These are phyloP conservation scores for Chrysocyon brachyurus DNA, from an alignment of 2,797 vertebrate species.

Conservation along the genomic window DNA sequence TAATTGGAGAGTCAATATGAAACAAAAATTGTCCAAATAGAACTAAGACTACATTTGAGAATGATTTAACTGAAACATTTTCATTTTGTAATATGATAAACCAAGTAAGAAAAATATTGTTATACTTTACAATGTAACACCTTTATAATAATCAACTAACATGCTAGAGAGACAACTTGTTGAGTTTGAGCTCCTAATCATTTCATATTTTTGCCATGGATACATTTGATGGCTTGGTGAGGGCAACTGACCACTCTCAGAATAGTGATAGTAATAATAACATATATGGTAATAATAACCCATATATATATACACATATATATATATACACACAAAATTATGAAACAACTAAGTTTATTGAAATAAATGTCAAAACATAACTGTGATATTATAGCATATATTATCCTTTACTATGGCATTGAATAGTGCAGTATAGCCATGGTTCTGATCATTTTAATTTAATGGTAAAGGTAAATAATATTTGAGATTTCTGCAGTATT, in stretches of 20 bases:
- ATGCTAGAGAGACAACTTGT: background rate
- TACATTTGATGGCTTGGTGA: background rate
- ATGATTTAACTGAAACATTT: background rate
- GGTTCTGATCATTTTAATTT: background rate
- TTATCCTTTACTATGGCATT: background rate
- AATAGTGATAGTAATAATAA: background rate
- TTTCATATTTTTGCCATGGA: background rate
- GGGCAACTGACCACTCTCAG: background rate
- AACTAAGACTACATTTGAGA: background rate
- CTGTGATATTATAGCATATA: background rate
- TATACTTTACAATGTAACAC: background rate
- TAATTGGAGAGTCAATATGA: background rate
- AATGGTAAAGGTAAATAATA: background rate
- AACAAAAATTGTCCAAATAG: background rate
- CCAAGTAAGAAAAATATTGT: background rate
- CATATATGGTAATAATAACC: background rate
- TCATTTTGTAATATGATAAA: conserved; percentile 16
- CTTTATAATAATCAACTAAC: background rate
- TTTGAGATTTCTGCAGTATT: background rate
- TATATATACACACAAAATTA: background rate
- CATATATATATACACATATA: background rate
- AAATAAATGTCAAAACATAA: background rate
- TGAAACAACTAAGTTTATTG: background rate
- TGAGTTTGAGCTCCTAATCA: background rate
- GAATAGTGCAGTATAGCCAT: background rate